Evolutionary conservation across 1,140 invertebrate genomes (phyloP), one percentile per base, ranked within the genome.

Genomic region (Frieseomelitta varia): DNA sequence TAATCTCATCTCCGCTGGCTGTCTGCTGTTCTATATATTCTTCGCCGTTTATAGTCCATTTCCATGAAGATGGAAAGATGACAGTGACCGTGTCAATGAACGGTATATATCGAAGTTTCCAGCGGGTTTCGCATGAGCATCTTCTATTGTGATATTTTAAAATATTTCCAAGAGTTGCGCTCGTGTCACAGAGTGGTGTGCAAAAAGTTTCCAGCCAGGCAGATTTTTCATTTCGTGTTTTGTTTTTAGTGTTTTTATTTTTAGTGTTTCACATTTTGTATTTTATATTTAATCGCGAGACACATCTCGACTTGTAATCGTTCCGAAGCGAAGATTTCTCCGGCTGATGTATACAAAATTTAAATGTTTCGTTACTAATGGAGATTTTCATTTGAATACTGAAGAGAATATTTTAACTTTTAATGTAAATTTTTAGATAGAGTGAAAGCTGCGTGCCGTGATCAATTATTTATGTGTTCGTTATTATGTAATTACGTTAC

Each of bases 1-100:
- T 83, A 85, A 83, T 77, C 55, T 30, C 72, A 24, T 67, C 11
- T 27, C 21, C 34, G 34, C 17, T 84, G n/a, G 12, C 68, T 65
- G 39, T 27, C 27, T 30, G 55, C 3, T n/a, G 14, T 27, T 39
- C 30, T 15, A 17, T 21, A 17, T 24, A 24, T 47, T 47, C 14
- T n/a, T 0, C 24, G 4, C 27, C 4, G 15, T 15, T 65, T 15
- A 30, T 30, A 17, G 15, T 30, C 6, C 63, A 65, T 65, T 65
- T n/a, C 14, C 27, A 65, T 15, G 27, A 30, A 65, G 6, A 30
- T 15, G 1, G 12, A 19, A 17, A 30, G 6, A 19, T 47, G 39
- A 47, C 39, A 47, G 39, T 6, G 39, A 47, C 6, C 39, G 39
- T 47, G 39, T 47, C 39, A 47, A 47, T 47, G 39, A 47, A 47